Base-by-base conservation (phyloP, 2,113 vertebrate species). In the Platanista minor region DNA sequence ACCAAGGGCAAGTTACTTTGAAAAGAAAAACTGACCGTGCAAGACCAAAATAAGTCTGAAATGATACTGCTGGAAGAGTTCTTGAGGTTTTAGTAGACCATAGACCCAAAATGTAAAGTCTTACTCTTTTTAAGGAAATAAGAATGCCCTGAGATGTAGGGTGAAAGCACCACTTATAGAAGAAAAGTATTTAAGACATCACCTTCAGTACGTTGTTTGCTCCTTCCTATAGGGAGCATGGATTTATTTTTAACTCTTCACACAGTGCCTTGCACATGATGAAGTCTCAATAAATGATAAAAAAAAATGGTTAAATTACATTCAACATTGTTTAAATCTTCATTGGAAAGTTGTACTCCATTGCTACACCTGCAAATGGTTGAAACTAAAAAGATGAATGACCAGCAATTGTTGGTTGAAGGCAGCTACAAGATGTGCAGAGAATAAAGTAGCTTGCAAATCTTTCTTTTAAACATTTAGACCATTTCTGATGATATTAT, bases 11-110 rank as follows among this genome's bases (percentile, higher is more conserved):
- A 52, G 49, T 81, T 66, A 93, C 33, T 97, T 91, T 82, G 39
- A 91, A 87, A 87, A 93, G 72, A 90, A 94, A 95, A 96, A 75
- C 89, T 94, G 96, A 91, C 67, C 33, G 1, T 71, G 64, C 39
- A 83, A 91, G 89, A 80, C 91, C 20, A 93, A 95, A 97, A 97
- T 94, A 95, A 62, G 46, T 89, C 93, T 83, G 61, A 96, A 88
- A 91, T 91, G 82, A 95, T 90, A 91, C 87, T 91, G 36, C 83
- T 97, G 41, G 31, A 94, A 90, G 52, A 89, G 46, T 91, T 83
- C 36, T 94, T 80, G 72, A 95, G 83, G 61, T 93, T 78, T 52
- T 36, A 91, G 82, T 69, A 85, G 57, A 87, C 43, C 59, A 29
- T 46, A 81, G 59, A 61, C 6, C 64, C 72, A 41, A 43, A 43